Evolutionary conservation across 2,888 invertebrate genomes (phyloP), one percentile per base, ranked within the genome.

Genomic region (Notodonta ziczac): DNA sequence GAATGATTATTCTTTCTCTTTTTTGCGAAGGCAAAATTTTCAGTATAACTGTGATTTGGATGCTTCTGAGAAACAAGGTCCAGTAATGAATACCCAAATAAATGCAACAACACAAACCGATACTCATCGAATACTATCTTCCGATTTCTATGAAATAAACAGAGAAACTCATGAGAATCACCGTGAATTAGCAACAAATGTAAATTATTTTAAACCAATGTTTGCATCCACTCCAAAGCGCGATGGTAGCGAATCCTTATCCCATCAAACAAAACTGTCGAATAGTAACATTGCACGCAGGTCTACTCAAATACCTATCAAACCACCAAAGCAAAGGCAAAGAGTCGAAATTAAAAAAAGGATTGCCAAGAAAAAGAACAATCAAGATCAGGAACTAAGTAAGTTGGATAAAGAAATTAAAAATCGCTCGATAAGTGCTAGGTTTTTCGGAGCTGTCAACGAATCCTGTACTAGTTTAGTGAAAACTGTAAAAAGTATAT

Each of bases 391-490:
- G 50, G 58, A 71, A 53, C 59, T 57, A 58, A 69, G 42, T 12
- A 55, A 53, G 57, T 56, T 48, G 40, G 63, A 70, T 24, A 78
- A 75, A 66, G 68, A 70, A 60, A 63, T 73, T 0, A 84, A 76
- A 64, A 80, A 82, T 48, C 73, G 67, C 56, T 81, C 86, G 4
- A 67, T 91, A 46, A 80, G 88, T 51, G 75, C 82, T 0, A 83
- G 85, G 64, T 73, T 92, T 13, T 78, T 91, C 44, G 78, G 83
- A 53, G 87, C 81, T 9, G 83, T 92, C 48, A 92, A 92, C 56
- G 86, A 86, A 39, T 89, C 92, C 0, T 92, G 89, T 63, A 85
- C 86, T 13, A 85, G 85, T 4, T 66, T 92, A 5, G 82, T 89
- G 1, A 87, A 87, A 74, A 84, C 86, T 9, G 83, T 92, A 2